Conservation (phyloP, 1,140 invertebrate genomes). For the Halyomorpha halys region DNA sequence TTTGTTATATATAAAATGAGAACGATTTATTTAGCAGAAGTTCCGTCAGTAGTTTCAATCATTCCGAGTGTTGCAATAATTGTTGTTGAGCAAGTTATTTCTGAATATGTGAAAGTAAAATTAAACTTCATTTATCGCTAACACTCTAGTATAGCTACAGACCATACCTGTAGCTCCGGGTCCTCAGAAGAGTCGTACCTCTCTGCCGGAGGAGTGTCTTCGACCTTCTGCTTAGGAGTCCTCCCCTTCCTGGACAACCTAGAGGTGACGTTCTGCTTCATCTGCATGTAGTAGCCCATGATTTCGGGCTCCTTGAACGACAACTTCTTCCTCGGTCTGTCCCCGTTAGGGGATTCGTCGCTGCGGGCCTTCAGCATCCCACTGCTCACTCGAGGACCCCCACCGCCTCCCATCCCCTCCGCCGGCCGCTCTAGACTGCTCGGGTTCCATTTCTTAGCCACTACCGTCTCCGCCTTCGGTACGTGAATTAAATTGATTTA, state of each 20-base stretch:
- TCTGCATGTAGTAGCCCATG: slow-evolving; percentile 39
- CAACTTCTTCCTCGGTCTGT: slow-evolving; percentile 68
- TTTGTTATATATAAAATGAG: too few species aligned
- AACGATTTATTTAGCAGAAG: too few species aligned
- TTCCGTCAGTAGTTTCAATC: too few species aligned
- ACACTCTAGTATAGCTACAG: too few species aligned
- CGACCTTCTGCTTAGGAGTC: slow-evolving; percentile 26
- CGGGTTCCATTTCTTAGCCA: background rate
- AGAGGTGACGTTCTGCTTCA: slow-evolving; percentile 33
- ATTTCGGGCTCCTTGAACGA: slow-evolving; percentile 76
- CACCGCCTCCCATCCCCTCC: slow-evolving; percentile 9
- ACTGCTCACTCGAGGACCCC: background rate
- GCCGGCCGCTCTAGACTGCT: background rate
- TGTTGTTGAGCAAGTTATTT: too few species aligned
- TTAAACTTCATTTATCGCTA: too few species aligned
- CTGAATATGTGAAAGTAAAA: too few species aligned
- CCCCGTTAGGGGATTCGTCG: slow-evolving; percentile 30
- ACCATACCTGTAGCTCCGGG: slow-evolving; percentile 38
- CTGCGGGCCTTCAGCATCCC: slow-evolving; percentile 16
- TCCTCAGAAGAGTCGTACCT: slow-evolving; percentile 30
- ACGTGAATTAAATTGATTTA: background rate
- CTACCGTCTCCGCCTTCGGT: background rate
- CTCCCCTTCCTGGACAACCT: slow-evolving; percentile 28
- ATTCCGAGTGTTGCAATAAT: too few species aligned
- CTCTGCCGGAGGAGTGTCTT: slow-evolving; percentile 36